These are phyloP conservation scores for Linnaemya tessellans DNA, from an alignment of 2,888 invertebrate species.

Conservation along the genomic window DNA sequence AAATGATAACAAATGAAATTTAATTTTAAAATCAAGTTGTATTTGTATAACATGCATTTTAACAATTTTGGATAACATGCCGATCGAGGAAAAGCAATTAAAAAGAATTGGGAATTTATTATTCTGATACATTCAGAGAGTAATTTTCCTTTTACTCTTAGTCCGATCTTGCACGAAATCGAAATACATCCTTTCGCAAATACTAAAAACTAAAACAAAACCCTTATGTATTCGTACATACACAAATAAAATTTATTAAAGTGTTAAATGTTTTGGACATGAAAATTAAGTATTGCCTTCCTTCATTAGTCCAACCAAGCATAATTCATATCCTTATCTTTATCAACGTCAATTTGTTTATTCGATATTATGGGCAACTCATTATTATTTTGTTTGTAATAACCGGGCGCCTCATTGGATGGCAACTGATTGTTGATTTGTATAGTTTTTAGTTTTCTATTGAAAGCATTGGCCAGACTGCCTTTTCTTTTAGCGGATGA, in stretches of 20 bases:
- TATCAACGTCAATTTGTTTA: conserved; percentile 65
- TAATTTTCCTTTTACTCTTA: too few relatives aligned
- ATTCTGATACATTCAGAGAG: too few relatives aligned
- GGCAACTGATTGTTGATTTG: conserved; percentile 73
- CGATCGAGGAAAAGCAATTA: too few relatives aligned
- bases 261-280: conserved; percentile 22
- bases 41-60: too few relatives aligned
- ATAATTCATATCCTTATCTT: conserved; percentile 79
- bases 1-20: too few relatives aligned
- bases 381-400: conserved; percentile 77
- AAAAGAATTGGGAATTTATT: too few relatives aligned
- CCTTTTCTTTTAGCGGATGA: conserved; percentile 70
- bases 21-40: too few relatives aligned
- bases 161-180: too few relatives aligned
- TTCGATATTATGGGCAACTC: conserved; percentile 76
- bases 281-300: neutral
- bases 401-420: conserved; percentile 69
- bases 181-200: too few relatives aligned
- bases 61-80: too few relatives aligned
- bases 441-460: conserved; percentile 74
- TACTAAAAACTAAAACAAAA: too few relatives aligned
- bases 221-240: neutral
- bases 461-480: conserved; percentile 75
- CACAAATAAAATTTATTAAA: conserved; percentile 24
- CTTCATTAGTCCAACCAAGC: conserved; percentile 80